phyloP scores from a whole-genome alignment of 1,140 invertebrate genomes.

The Heliconius melpomene region DNA sequence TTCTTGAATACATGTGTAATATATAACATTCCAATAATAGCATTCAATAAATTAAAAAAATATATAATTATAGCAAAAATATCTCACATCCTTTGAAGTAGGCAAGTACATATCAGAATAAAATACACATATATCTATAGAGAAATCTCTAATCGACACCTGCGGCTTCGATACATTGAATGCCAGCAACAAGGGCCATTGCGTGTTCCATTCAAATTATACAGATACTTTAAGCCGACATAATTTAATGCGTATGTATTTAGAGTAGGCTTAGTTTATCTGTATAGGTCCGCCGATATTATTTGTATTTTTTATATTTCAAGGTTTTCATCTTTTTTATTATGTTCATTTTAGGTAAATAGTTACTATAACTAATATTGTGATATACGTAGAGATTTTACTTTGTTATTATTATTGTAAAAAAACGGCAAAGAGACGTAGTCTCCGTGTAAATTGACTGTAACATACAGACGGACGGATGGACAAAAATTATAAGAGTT shows the following conservation, averaged over 20 bases:
- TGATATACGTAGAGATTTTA: too few relatives aligned
- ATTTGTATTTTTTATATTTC: neutral
- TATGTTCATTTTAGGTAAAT: neutral
- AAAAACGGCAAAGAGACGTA: too few relatives aligned
- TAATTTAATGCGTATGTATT: slow-evolving; percentile 24
- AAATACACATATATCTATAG: slow-evolving; percentile 50
- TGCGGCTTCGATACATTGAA: slow-evolving; percentile 61
- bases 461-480: too few relatives aligned
- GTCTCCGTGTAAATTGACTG: too few relatives aligned
- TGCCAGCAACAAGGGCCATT: slow-evolving; percentile 55
- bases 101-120: neutral
- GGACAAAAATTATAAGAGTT: too few relatives aligned
- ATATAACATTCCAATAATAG: too few relatives aligned
- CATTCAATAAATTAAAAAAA: too few relatives aligned
- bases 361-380: neutral
- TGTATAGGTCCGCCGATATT: neutral
- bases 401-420: too few relatives aligned
- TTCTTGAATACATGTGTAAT: too few relatives aligned
- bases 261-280: slow-evolving; percentile 20
- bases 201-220: slow-evolving; percentile 73
- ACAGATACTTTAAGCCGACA: slow-evolving; percentile 27
- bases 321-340: neutral
- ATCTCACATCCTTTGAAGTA: neutral
- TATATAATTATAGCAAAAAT: neutral
- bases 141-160: slow-evolving; percentile 71